These are phyloP conservation scores for Nesogale talazaci DNA, from an alignment of 2,113 vertebrate species.

Conservation along the genomic window DNA sequence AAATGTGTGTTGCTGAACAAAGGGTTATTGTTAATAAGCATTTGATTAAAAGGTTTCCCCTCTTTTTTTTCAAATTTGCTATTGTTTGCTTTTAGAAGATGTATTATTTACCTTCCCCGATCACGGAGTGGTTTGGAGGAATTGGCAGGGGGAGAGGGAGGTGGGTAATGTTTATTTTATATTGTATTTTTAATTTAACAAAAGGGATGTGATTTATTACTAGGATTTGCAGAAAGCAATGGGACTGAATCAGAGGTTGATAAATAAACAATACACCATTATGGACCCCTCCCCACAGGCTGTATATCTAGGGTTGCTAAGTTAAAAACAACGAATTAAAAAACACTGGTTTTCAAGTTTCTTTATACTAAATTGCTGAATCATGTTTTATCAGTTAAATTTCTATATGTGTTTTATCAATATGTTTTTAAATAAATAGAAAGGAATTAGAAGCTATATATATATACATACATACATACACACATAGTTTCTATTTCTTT, in stretches of 20 bases:
- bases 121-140: not conserved
- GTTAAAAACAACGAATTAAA: not conserved
- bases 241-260: conserved; percentile 12
- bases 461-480: no score
- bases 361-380: not conserved
- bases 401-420: not conserved
- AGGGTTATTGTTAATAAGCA: conserved; percentile 56
- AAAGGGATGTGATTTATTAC: conserved; percentile 52
- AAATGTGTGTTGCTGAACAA: conserved; percentile 61
- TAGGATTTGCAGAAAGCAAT: conserved; percentile 46
- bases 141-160: not conserved
- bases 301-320: not conserved
- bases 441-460: not conserved
- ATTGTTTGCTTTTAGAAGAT: conserved; percentile 63
- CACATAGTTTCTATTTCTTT: not conserved
- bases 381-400: conserved; percentile 19
- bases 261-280: conserved; percentile 33
- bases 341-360: not conserved
- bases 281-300: not conserved
- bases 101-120: conserved; percentile 28
- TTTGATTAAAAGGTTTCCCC: conserved; percentile 47
- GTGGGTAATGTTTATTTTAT: conserved; percentile 37
- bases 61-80: conserved; percentile 27
- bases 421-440: conserved; percentile 1
- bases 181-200: conserved; percentile 46